phyloP scores from a whole-genome alignment of 1,140 invertebrate genomes.

The Dreissena rostriformis region DNA sequence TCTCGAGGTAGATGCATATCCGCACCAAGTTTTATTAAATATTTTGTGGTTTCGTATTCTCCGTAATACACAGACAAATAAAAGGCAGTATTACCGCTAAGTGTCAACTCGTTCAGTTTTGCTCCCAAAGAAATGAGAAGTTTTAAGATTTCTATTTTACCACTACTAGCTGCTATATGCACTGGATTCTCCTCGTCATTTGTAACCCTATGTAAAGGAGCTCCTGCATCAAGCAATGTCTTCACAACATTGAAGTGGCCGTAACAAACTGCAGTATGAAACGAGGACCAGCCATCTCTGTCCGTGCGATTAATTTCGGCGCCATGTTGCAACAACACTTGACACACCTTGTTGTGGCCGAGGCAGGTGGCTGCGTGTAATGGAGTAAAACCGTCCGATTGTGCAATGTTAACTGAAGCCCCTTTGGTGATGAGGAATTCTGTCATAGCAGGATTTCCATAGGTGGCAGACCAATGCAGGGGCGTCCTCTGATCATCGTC shows the following conservation, averaged over 20 bases:
- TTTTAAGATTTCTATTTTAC: conserved; percentile 65
- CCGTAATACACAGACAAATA: conserved; percentile 72
- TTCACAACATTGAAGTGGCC: conserved; percentile 69
- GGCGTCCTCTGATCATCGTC: conserved; percentile 75
- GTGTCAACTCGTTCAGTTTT: conserved; percentile 61
- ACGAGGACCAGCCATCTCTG: conserved; percentile 73
- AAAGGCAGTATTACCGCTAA: conserved; percentile 74
- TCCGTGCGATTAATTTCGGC: conserved; percentile 68
- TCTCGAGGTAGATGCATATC: conserved; percentile 59
- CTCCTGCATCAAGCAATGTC: conserved; percentile 63
- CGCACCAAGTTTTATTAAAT: conserved; percentile 66
- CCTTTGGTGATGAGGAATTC: conserved; percentile 67
- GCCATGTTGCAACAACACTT: conserved; percentile 63
- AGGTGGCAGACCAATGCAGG: conserved; percentile 75
- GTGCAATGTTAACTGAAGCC: conserved; percentile 71
- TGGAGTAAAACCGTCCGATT: conserved; percentile 75
- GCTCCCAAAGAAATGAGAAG: conserved; percentile 60
- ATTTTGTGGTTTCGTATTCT: conserved; percentile 65
- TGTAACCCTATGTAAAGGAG: conserved; percentile 63
- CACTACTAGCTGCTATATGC: conserved; percentile 72
- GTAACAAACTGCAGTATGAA: conserved; percentile 76
- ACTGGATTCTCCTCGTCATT: conserved; percentile 68
- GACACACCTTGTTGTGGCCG: conserved; percentile 68
- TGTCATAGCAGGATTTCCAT: conserved; percentile 66
- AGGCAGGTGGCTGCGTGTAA: conserved; percentile 74